Evolutionary conservation across 2,888 invertebrate species (phyloP).

Genomic region (Lasioglossum morio): DNA sequence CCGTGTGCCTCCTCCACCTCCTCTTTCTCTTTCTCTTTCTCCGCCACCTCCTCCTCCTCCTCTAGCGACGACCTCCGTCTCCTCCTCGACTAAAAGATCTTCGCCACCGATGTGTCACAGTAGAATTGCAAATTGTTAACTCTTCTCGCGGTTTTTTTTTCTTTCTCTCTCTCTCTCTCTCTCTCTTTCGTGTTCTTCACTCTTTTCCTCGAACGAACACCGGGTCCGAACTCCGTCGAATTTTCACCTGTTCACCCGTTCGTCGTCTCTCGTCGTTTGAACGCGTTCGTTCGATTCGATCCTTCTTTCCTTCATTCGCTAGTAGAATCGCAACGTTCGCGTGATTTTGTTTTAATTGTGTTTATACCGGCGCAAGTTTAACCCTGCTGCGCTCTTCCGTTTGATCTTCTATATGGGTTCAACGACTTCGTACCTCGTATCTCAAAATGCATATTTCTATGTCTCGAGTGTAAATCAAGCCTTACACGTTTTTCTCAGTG

Average conservation of each 20-base stretch:
- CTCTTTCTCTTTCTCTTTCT: slow-evolving; percentile 72
- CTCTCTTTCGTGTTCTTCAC: not conserved
- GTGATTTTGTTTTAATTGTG: not conserved
- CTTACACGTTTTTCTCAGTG: not conserved
- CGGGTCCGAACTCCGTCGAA: not conserved
- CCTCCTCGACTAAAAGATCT: slow-evolving; percentile 62
- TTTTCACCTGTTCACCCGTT: slow-evolving; percentile 24
- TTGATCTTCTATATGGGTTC: not conserved
- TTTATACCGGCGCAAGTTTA: not conserved
- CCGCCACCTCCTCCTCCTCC: slow-evolving; percentile 61
- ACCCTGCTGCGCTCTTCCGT: not conserved
- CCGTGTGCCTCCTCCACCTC: slow-evolving; percentile 79
- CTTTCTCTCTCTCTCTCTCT: not conserved
- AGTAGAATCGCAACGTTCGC: not conserved
- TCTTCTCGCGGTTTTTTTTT: not conserved
- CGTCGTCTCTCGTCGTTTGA: not conserved
- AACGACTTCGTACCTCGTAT: not conserved
- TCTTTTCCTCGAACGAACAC: not conserved
- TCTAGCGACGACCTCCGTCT: slow-evolving; percentile 60
- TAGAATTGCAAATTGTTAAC: slow-evolving; percentile 54
- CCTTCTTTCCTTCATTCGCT: not conserved
- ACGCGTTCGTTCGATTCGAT: not conserved
- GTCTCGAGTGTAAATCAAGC: not conserved
- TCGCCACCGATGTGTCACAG: slow-evolving; percentile 68
- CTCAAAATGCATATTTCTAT: not conserved